These are phyloP conservation scores for Tetramorium alpestre DNA, from an alignment of 1,140 invertebrate species.

Conservation along the genomic window DNA sequence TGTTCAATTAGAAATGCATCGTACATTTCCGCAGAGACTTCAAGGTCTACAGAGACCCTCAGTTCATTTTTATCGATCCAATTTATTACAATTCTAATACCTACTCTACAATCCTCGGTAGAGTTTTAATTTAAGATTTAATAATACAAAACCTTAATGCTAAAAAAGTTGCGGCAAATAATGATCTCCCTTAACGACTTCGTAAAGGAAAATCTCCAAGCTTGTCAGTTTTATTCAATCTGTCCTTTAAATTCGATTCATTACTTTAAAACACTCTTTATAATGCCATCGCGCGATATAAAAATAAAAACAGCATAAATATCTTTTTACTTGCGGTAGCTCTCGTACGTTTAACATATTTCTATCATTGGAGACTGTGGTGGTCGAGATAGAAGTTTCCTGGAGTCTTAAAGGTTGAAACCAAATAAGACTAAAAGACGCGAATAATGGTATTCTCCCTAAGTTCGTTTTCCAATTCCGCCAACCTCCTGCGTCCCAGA, in stretches of 20 bases:
- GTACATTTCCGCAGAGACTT: not conserved
- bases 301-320: not conserved
- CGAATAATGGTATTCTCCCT: conserved; percentile 56
- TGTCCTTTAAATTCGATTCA: not conserved
- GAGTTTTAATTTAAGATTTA: conserved; percentile 13
- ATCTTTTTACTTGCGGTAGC: not conserved
- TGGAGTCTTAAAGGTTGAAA: not conserved
- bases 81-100: conserved; percentile 10
- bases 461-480: conserved; percentile 58
- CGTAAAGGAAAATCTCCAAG: not conserved
- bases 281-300: not conserved
- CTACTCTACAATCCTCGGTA: not conserved
- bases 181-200: conserved; percentile 1
- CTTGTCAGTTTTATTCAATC: not conserved
- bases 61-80: not conserved
- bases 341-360: not conserved
- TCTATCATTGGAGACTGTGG: not conserved
- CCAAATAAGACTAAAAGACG: conserved; percentile 56
- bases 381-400: conserved; percentile 54
- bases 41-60: not conserved
- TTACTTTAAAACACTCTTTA: not conserved
- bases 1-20: conserved; percentile 16
- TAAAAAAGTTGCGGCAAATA: conserved; percentile 4
- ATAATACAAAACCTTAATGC: not conserved
- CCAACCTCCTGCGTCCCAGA: conserved; percentile 36